Base-by-base conservation (phyloP, 2,888 invertebrate species). In the Cataglyphis rosenhaueri region DNA sequence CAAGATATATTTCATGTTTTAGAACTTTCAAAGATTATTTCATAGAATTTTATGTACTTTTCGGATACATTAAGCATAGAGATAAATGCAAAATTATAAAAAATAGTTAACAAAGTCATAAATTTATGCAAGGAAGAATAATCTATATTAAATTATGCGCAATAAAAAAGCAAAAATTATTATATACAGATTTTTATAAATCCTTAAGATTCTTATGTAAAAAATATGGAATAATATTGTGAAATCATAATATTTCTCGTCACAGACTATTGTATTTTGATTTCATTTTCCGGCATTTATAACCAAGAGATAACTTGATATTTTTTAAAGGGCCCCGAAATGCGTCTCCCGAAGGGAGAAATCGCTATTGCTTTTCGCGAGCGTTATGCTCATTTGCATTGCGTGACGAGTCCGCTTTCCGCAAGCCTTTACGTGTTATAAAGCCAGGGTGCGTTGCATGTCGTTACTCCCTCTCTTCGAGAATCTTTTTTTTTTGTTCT, bases 381-480 rank as follows among this genome's bases (percentile, higher is more conserved):
- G 82, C 78, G 71, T 74, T 65, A 82, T 84, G 87, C 90, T 92
- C 91, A 91, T 93, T 93, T 93, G 91, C 92, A 92, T 92, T 91
- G 92, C 93, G 92, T 93, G 93, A 92, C 91, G 86, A 86, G 84
- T 81, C 87, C 87, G 89, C 90, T 92, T 90, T 91, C 88, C 88
- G 78, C 89, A 84, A 87, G 84, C 90, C 90, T 88, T 91, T 90
- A 91, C 91, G 89, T 91, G 91, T 90, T 89, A 88, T 81, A 87
- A 87, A 85, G 83, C 82, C 84, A 81, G 84, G 84, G 78, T 88
- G 87, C 89, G 86, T 90, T 88, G 89, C 90, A 86, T 89, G 89
- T 90, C 87, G 87, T 84, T 88, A 86, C 76, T 86, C 78, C 78
- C 65, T 74, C 44, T 79, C 35, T 70, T 59, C 18, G n/a, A 44